Percentiles rank a stretch among this genome's conserved stretches.
phyloP scores from a whole-genome alignment of 2,113 vertebrate genomes.

The Chascanopsetta lugubris region DNA sequence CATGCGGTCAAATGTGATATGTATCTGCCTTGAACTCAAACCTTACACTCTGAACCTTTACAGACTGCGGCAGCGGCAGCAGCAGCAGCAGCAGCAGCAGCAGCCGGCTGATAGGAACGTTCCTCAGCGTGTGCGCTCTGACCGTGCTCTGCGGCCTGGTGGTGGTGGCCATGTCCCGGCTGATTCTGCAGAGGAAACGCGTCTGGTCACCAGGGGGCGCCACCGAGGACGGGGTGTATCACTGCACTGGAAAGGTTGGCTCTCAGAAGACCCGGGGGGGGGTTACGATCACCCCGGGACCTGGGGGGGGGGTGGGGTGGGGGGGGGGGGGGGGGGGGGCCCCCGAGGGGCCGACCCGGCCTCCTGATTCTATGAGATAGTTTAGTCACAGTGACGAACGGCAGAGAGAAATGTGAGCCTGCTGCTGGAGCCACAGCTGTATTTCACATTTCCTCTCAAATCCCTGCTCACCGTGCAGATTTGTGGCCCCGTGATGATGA shows the following conservation, averaged over 20 bases:
- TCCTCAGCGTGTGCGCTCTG: slow-evolving; percentile 91
- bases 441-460: slow-evolving; percentile 68
- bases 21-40: too few species aligned
- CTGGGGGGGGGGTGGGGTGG: not conserved
- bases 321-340: not conserved
- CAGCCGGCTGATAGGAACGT: slow-evolving; percentile 86
- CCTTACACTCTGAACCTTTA: too few species aligned
- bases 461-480: slow-evolving; percentile 47
- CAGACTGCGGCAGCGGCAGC: slow-evolving; percentile 88
- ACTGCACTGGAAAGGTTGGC: slow-evolving; percentile 86
- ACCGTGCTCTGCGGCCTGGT: slow-evolving; percentile 92
- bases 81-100: slow-evolving; percentile 83
- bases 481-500: slow-evolving; percentile 42
- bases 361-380: slow-evolving; percentile 6
- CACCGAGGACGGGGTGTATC: slow-evolving; percentile 78
- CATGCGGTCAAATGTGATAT: too few species aligned
- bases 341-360: not conserved
- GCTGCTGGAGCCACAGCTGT: slow-evolving; percentile 54
- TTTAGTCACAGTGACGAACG: slow-evolving; percentile 35
- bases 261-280: not conserved
- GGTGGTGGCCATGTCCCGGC: slow-evolving; percentile 87
- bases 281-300: too few species aligned
- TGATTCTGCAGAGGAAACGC: slow-evolving; percentile 84
- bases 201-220: slow-evolving; percentile 77
- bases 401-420: slow-evolving; percentile 20